Evolutionary conservation across 2,113 vertebrate genomes (phyloP).

Genomic region (Genyomyrus donnyi): DNA sequence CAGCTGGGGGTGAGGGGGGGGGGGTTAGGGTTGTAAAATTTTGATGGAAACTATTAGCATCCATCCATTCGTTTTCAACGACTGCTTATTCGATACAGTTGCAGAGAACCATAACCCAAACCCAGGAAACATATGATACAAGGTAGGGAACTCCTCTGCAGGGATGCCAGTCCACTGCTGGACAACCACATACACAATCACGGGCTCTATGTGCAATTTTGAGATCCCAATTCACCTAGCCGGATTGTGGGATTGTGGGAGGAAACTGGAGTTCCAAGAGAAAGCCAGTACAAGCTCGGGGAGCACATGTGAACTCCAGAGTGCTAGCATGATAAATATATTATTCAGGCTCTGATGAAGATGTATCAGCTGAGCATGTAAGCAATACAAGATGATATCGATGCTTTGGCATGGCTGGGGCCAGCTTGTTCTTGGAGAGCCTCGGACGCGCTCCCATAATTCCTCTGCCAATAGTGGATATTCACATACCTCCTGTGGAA

Average conservation of each 20-base stretch:
- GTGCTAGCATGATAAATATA: neutral
- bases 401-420: conserved; percentile 34
- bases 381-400: conserved; percentile 30
- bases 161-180: neutral
- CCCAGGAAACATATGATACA: neutral
- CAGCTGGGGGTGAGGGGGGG: neutral
- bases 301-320: neutral
- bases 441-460: conserved; percentile 56
- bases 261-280: neutral
- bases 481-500: neutral
- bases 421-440: conserved; percentile 57
- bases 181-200: neutral
- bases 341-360: neutral
- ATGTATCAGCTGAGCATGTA: neutral
- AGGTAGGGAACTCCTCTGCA: neutral
- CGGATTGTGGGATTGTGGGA: neutral
- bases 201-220: neutral
- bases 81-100: neutral
- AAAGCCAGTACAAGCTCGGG: neutral
- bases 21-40: neutral
- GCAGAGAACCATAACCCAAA: neutral
- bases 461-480: conserved; percentile 50
- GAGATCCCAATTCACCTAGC: neutral
- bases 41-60: neutral
- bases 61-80: neutral